A percentile compares a stretch with the other conserved stretches of the same genome.
Evolutionary conservation across 2,797 vertebrate genomes (phyloP).

Genomic region (Takifugu rubripes): DNA sequence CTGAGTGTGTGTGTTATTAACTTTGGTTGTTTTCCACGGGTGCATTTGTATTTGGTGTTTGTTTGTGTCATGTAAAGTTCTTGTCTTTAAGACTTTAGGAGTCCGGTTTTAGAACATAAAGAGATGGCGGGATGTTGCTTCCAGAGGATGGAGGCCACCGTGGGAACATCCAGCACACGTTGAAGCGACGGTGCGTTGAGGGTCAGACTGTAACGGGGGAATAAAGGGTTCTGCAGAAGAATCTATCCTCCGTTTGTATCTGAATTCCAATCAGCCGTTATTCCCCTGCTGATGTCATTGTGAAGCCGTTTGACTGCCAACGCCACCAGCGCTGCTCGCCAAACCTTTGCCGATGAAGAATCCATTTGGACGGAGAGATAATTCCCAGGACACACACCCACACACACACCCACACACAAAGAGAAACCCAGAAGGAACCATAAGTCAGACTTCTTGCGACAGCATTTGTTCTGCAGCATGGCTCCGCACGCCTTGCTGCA

Average conservation of each 20-base stretch:
- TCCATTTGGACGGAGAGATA: slow-evolving; percentile 6
- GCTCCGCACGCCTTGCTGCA: neutral
- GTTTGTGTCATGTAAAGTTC: too few species aligned
- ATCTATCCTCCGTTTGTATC: neutral
- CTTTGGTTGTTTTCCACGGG: too few species aligned
- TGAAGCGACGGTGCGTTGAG: neutral
- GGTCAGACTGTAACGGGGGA: slow-evolving; percentile 1
- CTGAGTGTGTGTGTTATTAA: neutral
- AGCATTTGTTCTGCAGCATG: slow-evolving; percentile 1
- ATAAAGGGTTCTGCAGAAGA: neutral
- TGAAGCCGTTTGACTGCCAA: slow-evolving; percentile 7
- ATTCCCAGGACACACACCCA: neutral
- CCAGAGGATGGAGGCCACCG: neutral
- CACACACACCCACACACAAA: too few species aligned
- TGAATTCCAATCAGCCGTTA: slow-evolving; percentile 6
- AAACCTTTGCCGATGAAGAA: neutral
- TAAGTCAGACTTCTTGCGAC: neutral
- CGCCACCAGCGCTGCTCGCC: neutral
- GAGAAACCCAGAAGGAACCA: neutral
- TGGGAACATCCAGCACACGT: neutral
- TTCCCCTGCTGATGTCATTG: slow-evolving; percentile 3
- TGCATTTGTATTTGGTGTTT: neutral
- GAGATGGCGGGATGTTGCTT: slow-evolving; percentile 1
- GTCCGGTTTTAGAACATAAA: too few species aligned
- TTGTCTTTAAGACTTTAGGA: too few species aligned